Evolutionary conservation across 2,888 invertebrate genomes (phyloP), one percentile per base, ranked within the genome.

Genomic region (Amiota communis): DNA sequence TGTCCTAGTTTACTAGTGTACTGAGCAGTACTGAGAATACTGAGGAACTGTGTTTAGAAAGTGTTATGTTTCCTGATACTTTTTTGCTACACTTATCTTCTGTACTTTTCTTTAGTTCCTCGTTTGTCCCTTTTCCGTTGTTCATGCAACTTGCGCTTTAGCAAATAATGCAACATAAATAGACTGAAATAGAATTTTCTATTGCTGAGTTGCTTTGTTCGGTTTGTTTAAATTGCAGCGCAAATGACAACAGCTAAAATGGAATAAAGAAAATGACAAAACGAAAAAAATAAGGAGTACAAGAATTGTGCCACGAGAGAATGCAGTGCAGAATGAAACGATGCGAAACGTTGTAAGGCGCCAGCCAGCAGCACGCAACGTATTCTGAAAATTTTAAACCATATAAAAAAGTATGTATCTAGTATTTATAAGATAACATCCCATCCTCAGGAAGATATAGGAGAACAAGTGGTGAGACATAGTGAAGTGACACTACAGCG

Each of bases 171-270:
- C 53, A 64, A 71, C 63, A 46, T 53, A 64, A 63, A 46, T 23
- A 51, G 51, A 51, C n/a, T 64, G 2, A 64, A 63, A 64, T 71
- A 46, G 53, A 75, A 70, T 57, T 63, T 67, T 49, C 47, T 12
- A 67, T 73, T 70, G 61, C 69, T 72, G 51, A 67, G 67, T 67
- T 72, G 75, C 63, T 71, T 64, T 64, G 63, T 73, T 59, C 70
- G 68, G 51, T 51, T 67, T 65, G 67, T 51, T n/a, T 67, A 51
- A 67, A 67, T 67, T 49, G 67, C 67, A 67, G 20, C 51, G 49
- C 49, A 49, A 17, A 51, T 67, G 67, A 51, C 67, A 46, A 48
- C 15, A 67, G 36, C 23, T n/a, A 23, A 59, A 59, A n/a, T 65
- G 48, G 4, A 11, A 57, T 36, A 36, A 36, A 36, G 36, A 36